Percentiles rank a stretch among this genome's conserved stretches.
Evolutionary conservation across 2,797 vertebrate species (phyloP).

Genomic region (Myotis daubentonii): DNA sequence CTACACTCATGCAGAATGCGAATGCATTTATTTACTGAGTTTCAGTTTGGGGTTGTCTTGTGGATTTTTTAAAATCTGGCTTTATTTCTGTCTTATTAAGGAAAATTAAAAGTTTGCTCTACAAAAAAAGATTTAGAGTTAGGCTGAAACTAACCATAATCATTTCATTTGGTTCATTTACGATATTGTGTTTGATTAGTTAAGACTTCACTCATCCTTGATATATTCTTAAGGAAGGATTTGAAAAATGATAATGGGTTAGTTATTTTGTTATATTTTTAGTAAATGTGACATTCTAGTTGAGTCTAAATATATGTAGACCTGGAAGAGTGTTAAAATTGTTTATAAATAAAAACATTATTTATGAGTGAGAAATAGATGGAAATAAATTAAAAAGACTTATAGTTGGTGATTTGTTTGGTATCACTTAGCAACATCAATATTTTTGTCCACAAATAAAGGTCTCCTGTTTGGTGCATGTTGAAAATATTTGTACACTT

Average conservation of each 20-base stretch:
- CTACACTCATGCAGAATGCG: background rate
- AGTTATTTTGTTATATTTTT: constrained; percentile 68
- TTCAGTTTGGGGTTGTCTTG: background rate
- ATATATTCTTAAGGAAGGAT: constrained; percentile 54
- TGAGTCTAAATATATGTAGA: constrained; percentile 43
- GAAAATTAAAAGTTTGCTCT: background rate
- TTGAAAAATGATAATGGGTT: constrained; percentile 53
- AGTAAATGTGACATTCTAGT: constrained; percentile 78
- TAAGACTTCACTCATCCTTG: constrained; percentile 42
- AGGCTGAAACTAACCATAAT: constrained; percentile 6
- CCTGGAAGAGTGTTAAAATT: constrained; percentile 75
- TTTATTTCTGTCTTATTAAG: constrained; percentile 27
- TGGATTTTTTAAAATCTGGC: background rate
- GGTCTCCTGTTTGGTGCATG: constrained; percentile 71
- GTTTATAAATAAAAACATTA: constrained; percentile 74
- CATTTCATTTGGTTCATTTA: constrained; percentile 14
- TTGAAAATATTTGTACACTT: constrained; percentile 65
- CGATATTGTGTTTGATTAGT: background rate
- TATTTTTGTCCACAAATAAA: constrained; percentile 87
- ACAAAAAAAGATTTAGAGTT: background rate
- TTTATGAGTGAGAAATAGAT: constrained; percentile 74
- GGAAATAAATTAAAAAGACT: constrained; percentile 81
- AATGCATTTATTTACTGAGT: background rate
- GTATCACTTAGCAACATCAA: constrained; percentile 87
- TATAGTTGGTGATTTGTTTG: constrained; percentile 55